Evolutionary conservation across 1,140 invertebrate genomes (phyloP), one percentile per base, ranked within the genome.

Genomic region (Drosophila obscura): DNA sequence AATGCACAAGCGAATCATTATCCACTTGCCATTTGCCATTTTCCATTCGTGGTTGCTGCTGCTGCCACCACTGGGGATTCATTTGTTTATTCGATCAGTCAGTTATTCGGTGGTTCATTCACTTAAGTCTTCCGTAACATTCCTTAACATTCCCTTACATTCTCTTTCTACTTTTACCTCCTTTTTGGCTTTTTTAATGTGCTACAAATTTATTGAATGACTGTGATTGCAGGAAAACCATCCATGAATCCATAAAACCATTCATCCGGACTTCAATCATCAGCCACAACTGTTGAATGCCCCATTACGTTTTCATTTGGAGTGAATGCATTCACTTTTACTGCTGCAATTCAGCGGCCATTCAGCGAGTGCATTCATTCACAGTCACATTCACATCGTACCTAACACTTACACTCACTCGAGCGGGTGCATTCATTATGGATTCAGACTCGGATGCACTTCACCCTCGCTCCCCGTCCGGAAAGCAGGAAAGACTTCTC

Each of bases 1-100:
- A 85, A 85, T 87, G 75, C 82, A 73, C 82, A 87, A 75, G 76
- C 71, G 78, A 83, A 78, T 87, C 82, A 87, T 85, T 85, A 87
- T 85, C 66, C 69, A 68, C 67, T 77, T 67, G 53, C 51, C 63
- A 78, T 63, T 66, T 43, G 46, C 66, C 69, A 72, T 63, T 66
- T 43, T 43, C 66, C 69, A 72, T 61, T 66, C 35, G 52, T 13
- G 35, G 11, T 2, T 39, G 35, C 35, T 39, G 11, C 11, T 44
- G 41, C 24, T 48, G 50, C 15, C 8, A 8, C n/a, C 15, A 49
- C 13, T 28, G n/a, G 16, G 26, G 49, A 35, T 69, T 50, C 53
- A 56, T 61, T 77, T 53, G 48, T 60, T 49, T 13, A 61, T 53
- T 73, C 48, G 35, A 39, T 39, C 35, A 45, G 28, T 45, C 15